Base-by-base conservation (phyloP, 2,888 invertebrate genomes). In the Galeruca laticollis region DNA sequence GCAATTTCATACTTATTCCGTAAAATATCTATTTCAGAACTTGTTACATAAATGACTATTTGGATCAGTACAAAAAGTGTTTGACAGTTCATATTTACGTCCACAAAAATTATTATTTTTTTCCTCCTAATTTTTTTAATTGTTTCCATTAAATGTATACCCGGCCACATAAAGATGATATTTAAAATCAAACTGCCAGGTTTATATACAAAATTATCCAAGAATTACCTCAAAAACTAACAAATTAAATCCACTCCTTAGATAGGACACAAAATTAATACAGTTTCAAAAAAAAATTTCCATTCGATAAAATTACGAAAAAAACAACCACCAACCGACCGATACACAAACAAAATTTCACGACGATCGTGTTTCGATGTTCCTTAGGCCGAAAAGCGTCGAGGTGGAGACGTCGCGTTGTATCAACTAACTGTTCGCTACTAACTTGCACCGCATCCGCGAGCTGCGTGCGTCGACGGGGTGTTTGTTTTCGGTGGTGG, bases 391-490 rank as follows among this genome's bases (percentile, higher is more conserved):
- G n/a, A 21, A 37, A 33, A 51, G 43, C 20, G 20, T 21, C 63
- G 54, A 26, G 21, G 15, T 43, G 54, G 18, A 26, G 11, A 11
- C 57, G 31, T 65, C 64, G 33, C 64, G 64, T 57, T 57, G 47
- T 47, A 57, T 57, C n/a, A 57, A 56, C 57, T 43, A 57, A 65
- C 56, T 65, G 47, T 18, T 57, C 43, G 64, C 35, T 56, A 47
- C 11, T 9, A 26, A 57, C 21, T 57, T 40, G 33, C 43, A 47
- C 57, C 64, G 64, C 64, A 65, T 65, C 64, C 64, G 26, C 56
- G 64, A 65, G 64, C 20, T 65, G 64, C 64, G 64, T 65, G 57
- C 64, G 64, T 57, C 64, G 57, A 56, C 47, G n/a, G 15, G 54
- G 57, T 5, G 31, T 49, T 61, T 13, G 4, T 59, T 59, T 59